Evolutionary conservation across 2,888 invertebrate genomes (phyloP), one percentile per base, ranked within the genome.

Genomic region (Tuberolachnus salignus): DNA sequence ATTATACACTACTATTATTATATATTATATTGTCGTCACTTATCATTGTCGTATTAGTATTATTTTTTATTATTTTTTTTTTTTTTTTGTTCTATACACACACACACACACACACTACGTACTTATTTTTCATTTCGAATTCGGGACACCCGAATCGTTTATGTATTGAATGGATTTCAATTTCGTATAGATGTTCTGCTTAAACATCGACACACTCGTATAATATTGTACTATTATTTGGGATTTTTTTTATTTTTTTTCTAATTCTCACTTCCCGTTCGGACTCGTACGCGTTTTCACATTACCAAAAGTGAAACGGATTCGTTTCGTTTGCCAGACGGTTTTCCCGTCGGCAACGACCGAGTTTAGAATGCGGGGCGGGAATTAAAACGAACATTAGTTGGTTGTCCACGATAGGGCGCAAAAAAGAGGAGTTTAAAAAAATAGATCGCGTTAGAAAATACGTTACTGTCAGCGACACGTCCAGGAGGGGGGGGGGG

Each of bases 81-180:
- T 34, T 34, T 3, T 34, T 34, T 34, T 34, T 6, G 34, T 34
- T 34, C 3, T 34, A 34, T 34, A 6, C 34, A 34, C 34, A 34
- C 34, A 34, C 34, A 6, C 34, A 34, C 34, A 6, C 34, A 34
- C 34, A 6, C 34, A 34, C 34, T n/a, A 34, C 34, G 34, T 59
- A 59, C 57, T 59, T 26, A 72, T 59, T 49, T 26, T 26, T 8
- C 11, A n/a, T 14, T 57, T 44, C 19, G 10, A 49, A 72, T 72
- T 49, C 26, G 26, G 26, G 23, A 57, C 23, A 14, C 26, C 13
- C 16, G 49, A 9, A 19, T 10, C 11, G n/a, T n/a, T n/a, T n/a
- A 14, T 13, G 9, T 49, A 49, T 19, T 23, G 59, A 72, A 72
- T 19, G 59, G 6, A 59, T 61, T 59, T 72, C 26, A 49, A 61